Conservation (phyloP, 2,113 vertebrate genomes). For the Nothocercus nigrocapillus region DNA sequence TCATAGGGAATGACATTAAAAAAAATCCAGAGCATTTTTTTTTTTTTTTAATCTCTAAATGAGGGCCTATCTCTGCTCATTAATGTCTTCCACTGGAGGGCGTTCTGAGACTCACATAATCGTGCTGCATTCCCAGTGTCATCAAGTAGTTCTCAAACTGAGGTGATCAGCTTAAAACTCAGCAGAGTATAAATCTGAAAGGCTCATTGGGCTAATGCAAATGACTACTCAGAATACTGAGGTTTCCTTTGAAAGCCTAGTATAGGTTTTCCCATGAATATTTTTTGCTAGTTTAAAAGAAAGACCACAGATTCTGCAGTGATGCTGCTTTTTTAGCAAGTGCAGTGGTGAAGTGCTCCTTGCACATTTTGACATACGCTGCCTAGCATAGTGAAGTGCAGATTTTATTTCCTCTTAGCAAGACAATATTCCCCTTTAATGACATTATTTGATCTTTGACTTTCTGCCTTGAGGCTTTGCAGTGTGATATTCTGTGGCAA, state of each 20-base stretch:
- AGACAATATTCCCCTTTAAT: neutral
- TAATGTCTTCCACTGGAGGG: neutral
- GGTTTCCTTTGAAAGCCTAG: accelerated
- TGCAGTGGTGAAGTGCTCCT: neutral
- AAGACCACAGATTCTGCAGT: neutral
- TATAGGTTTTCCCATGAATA: neutral
- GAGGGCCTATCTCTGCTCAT: neutral
- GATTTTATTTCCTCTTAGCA: neutral
- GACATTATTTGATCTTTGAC: neutral
- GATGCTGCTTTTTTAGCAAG: neutral
- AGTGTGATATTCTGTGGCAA: neutral
- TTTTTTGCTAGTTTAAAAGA: neutral
- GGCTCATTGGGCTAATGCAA: neutral
- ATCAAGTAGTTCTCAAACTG: neutral
- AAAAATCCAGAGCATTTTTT: neutral
- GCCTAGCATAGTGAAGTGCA: neutral
- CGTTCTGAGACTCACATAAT: neutral
- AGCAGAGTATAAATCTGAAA: neutral
- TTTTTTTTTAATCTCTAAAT: neutral
- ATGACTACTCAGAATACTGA: neutral
- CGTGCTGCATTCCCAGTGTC: neutral
- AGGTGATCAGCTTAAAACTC: neutral
- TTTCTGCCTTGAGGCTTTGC: neutral
- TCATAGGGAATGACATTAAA: neutral
- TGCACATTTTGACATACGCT: accelerated